Conservation (phyloP, 30 jellyfish, hydroid and myxozoan species). For the Hydra vulgaris region DNA sequence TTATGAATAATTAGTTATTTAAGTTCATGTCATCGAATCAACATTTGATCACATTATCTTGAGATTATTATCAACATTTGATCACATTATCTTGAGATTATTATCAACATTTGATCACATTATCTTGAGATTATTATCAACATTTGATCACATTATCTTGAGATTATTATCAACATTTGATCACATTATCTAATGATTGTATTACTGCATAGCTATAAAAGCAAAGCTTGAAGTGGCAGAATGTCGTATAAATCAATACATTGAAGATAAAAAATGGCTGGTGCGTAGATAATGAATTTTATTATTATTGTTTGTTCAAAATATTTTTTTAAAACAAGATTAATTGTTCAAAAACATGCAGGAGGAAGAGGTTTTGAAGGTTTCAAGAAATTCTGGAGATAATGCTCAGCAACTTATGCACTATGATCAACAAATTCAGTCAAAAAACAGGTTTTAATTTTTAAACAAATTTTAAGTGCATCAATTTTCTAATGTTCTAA, state of each 20-base stretch:
- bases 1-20: too few species aligned
- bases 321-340: neutral
- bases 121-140: too few species aligned
- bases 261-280: slow-evolving; percentile 41
- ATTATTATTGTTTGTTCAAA: neutral
- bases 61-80: too few species aligned
- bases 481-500: too few species aligned
- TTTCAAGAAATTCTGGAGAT: slow-evolving; percentile 63
- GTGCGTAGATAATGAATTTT: neutral
- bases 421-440: slow-evolving; percentile 42
- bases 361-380: slow-evolving; percentile 63
- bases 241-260: slow-evolving; percentile 26
- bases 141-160: too few species aligned
- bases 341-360: neutral
- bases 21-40: too few species aligned
- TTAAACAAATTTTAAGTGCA: too few species aligned
- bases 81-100: too few species aligned
- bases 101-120: too few species aligned
- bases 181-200: too few species aligned
- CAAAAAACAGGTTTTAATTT: slow-evolving; percentile 28
- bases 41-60: too few species aligned
- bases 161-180: too few species aligned
- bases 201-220: slow-evolving; percentile 41
- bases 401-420: slow-evolving; percentile 59
- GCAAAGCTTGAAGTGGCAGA: slow-evolving; percentile 59